Evolutionary conservation across 1,140 invertebrate species (phyloP).

Genomic region (Adoxophyes honmai): DNA sequence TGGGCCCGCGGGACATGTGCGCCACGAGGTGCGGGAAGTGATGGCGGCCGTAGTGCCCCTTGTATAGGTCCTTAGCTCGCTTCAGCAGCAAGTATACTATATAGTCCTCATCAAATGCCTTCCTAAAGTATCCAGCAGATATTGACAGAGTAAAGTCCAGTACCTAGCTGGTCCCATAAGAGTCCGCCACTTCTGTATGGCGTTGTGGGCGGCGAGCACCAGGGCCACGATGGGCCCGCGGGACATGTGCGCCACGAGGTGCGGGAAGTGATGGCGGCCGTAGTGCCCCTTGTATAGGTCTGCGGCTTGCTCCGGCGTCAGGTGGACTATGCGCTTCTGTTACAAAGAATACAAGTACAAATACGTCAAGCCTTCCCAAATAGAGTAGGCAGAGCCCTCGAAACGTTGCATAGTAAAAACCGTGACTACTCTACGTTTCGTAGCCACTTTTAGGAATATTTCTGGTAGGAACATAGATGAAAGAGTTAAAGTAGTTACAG

Average conservation of each 20-base stretch:
- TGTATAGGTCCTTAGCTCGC: constrained; percentile 89
- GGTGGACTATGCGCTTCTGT: constrained; percentile 81
- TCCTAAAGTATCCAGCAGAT: no score
- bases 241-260: constrained; percentile 87
- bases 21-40: constrained; percentile 86
- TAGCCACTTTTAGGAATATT: no score
- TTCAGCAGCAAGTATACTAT: constrained; percentile 85
- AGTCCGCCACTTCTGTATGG: constrained; percentile 83
- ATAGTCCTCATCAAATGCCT: no score
- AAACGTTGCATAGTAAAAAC: no score
- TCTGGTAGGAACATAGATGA: no score
- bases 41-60: constrained; percentile 82
- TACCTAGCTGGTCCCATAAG: constrained; percentile 83
- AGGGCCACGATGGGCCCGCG: constrained; percentile 84
- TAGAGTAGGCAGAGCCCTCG: no score
- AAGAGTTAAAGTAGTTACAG: no score
- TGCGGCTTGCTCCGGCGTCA: constrained; percentile 89
- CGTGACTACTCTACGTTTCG: no score
- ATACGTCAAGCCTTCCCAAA: neutral
- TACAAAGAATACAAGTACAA: constrained; percentile 51
- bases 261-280: constrained; percentile 83
- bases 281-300: constrained; percentile 88
- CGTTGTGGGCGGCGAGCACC: constrained; percentile 81
- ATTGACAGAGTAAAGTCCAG: no score
- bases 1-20: constrained; percentile 85